Conservation (phyloP, 2,888 invertebrate genomes). For the Exephanes ischioxanthus region DNA sequence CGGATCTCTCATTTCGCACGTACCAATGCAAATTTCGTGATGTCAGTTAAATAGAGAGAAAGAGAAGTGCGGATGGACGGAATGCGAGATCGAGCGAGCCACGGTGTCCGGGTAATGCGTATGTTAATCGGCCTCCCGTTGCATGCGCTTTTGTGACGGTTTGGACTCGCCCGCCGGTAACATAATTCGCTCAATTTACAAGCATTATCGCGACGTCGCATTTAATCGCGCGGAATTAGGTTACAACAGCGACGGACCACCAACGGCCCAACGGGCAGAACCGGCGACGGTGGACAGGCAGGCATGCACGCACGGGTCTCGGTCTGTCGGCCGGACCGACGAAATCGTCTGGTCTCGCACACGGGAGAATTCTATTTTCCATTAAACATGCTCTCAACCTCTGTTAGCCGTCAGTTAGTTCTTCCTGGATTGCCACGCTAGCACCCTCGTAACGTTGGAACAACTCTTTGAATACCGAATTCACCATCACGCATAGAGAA, state of each 20-base stretch:
- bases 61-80: background rate
- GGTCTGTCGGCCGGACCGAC: constrained; percentile 34
- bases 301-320: constrained; percentile 22
- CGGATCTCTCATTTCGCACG: constrained; percentile 74
- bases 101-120: constrained; percentile 77
- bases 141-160: constrained; percentile 70
- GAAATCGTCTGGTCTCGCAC: constrained; percentile 54
- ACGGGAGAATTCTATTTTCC: constrained; percentile 58
- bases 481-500: background rate
- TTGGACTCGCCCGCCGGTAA: constrained; percentile 72
- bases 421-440: constrained; percentile 17
- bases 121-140: constrained; percentile 81
- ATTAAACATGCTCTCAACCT: constrained; percentile 36
- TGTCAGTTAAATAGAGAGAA: constrained; percentile 67
- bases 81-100: constrained; percentile 36
- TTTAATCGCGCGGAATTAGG: constrained; percentile 82
- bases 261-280: background rate
- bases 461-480: constrained; percentile 25
- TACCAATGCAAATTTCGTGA: constrained; percentile 79
- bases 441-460: constrained; percentile 2
- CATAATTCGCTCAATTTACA: constrained; percentile 84
- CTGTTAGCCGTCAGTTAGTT: background rate
- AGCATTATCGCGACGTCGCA: constrained; percentile 82
- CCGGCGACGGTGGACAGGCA: constrained; percentile 10
- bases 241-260: constrained; percentile 72